Percentiles rank a stretch among this genome's conserved stretches.
Conservation (phyloP, 2,888 invertebrate species). For the Lottia gigantea region DNA sequence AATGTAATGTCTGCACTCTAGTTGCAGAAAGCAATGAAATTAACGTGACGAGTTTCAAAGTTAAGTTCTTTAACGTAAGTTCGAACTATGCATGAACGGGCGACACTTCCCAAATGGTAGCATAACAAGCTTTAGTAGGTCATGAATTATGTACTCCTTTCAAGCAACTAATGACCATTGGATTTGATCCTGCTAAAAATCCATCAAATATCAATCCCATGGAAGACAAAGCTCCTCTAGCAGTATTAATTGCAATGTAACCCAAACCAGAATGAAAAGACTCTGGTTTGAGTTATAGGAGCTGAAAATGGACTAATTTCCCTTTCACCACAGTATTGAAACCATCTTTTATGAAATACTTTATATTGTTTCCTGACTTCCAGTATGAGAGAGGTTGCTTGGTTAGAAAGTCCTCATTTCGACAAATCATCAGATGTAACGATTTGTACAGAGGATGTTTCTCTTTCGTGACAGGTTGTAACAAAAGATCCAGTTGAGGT, state of each 20-base stretch:
- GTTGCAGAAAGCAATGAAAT: too few species aligned
- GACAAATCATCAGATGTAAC: neutral
- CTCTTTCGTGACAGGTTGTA: neutral
- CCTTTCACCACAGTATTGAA: neutral
- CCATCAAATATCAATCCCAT: neutral
- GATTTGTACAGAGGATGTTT: neutral
- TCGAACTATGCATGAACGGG: neutral
- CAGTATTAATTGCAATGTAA: neutral
- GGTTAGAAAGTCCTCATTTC: too few species aligned
- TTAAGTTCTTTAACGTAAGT: neutral
- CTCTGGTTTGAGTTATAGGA: too few species aligned
- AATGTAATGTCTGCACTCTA: too few species aligned
- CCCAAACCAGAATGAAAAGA: neutral
- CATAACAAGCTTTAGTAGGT: neutral
- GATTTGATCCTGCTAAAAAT: neutral
- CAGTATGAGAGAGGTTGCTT: too few species aligned
- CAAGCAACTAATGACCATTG: neutral
- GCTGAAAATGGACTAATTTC: neutral
- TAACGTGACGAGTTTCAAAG: neutral
- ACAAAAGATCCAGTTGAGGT: neutral
- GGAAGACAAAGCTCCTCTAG: neutral
- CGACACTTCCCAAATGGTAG: neutral
- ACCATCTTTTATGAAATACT: neutral
- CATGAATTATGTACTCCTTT: neutral
- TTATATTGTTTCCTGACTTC: conserved; percentile 11